Evolutionary conservation across 1,140 invertebrate species (phyloP).

Genomic region (Hyles vespertilio): DNA sequence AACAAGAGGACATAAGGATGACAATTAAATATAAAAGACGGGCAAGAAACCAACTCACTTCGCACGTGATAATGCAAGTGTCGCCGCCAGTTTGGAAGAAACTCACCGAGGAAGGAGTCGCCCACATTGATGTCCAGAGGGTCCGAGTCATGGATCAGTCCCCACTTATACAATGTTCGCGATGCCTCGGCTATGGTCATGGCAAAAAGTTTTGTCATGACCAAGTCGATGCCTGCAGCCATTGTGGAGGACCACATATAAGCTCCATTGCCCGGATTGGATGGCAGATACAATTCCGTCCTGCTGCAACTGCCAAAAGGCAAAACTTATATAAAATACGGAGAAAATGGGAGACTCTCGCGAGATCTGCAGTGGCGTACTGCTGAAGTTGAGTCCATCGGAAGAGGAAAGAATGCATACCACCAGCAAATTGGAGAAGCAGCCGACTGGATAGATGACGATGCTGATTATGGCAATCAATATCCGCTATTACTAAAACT

Average conservation of each 20-base stretch:
- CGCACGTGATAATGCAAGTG: not conserved
- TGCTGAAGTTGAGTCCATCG: too few species aligned
- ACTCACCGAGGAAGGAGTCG: conserved; percentile 9
- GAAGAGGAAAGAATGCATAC: too few species aligned
- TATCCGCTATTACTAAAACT: too few species aligned
- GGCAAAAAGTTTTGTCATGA: not conserved
- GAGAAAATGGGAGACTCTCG: conserved; percentile 5
- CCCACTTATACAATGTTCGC: not conserved
- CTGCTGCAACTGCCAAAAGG: conserved; percentile 10
- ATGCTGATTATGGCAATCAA: too few species aligned
- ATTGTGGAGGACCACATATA: conserved; percentile 12
- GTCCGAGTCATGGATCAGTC: not conserved
- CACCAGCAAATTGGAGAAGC: too few species aligned
- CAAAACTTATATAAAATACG: not conserved
- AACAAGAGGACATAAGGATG: not conserved
- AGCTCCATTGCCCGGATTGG: not conserved
- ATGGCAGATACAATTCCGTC: not conserved
- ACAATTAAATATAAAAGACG: not conserved
- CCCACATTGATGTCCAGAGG: conserved; percentile 3
- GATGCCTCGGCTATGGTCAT: too few species aligned
- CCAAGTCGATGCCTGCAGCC: conserved; percentile 2
- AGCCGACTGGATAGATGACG: too few species aligned
- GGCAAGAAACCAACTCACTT: conserved; percentile 2
- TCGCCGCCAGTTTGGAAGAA: not conserved
- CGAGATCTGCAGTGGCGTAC: conserved; percentile 6